Base-by-base conservation (phyloP, 2,888 invertebrate genomes). In the Leucophora obtusa region DNA sequence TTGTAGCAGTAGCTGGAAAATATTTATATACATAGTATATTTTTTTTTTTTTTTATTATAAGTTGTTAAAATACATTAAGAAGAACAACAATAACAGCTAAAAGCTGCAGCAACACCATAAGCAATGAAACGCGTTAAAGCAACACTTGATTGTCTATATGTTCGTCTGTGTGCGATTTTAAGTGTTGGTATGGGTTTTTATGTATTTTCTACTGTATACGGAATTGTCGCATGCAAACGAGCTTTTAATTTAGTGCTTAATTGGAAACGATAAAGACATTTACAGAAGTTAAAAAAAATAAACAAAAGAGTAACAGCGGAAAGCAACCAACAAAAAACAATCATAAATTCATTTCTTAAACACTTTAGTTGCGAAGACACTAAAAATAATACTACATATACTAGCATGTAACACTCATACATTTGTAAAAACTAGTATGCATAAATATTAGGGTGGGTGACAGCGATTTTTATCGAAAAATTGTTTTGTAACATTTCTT, bases 161-260 rank as follows among this genome's bases (percentile, higher is more conserved):
- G 15, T 35, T 3, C 28, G 51, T 21, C 1, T 50, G 54, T 35
- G 9, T 54, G 54, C 35, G 10, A 62, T 15, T 28, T 11, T 33
- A 9, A 7, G 54, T n/a, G 4, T 28, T 5, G 8, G 15, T 38
- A 24, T 21, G 5, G 9, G 43, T 51, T 21, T 69, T 18, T 70
- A 18, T 33, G 21, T 58, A 11, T 28, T 28, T 28, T 28, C 28
- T n/a, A n/a, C n/a, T 6, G 58, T 59, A 65, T 51, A 10, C 60
- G 74, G 56, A 58, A 68, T 59, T 71, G 59, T 71, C 56, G 79
- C 75, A 79, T 75, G 75, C 71, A 81, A 81, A 70, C 73, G 73
- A 81, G 78, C 74, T 75, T 82, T 74, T 75, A 78, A 79, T 82
- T 75, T 78, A 82, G 71, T 78, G 59, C 78, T 78, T 82, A 82